A percentile compares a stretch with the other conserved stretches of the same genome.
These are phyloP conservation scores for Tribolium madens DNA, from an alignment of 1,140 invertebrate genomes.

Conservation along the genomic window DNA sequence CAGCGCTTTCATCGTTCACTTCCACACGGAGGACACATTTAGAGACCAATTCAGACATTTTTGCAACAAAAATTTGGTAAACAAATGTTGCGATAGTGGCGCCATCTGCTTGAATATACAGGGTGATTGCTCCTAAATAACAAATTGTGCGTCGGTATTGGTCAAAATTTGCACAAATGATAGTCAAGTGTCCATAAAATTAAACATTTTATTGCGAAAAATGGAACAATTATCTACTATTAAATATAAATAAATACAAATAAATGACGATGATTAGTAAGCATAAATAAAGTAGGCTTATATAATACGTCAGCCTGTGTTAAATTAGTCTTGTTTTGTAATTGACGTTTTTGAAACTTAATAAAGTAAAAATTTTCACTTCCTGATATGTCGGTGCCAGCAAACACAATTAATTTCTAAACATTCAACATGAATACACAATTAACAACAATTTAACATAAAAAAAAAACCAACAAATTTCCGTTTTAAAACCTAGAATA, in stretches of 20 bases:
- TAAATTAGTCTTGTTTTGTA: conserved; percentile 14
- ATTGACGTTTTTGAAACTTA: conserved; percentile 2
- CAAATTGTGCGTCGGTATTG: too few species aligned
- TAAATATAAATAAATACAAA: conserved; percentile 22
- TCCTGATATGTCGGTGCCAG: conserved; percentile 26
- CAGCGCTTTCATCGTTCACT: conserved; percentile 65
- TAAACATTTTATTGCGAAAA: conserved; percentile 29
- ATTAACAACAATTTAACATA: conserved; percentile 25
- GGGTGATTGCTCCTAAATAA: not conserved
- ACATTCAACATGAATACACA: conserved; percentile 30
- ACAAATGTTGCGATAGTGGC: not conserved
- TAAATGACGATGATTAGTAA: conserved; percentile 12
- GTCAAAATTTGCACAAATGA: too few species aligned
- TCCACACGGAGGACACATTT: conserved; percentile 72
- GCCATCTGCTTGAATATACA: not conserved
- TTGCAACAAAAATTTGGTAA: not conserved
- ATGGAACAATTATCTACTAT: conserved; percentile 11
- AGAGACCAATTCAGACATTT: conserved; percentile 68
- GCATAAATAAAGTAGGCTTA: conserved; percentile 30
- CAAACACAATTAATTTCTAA: conserved; percentile 28
- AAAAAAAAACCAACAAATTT: conserved; percentile 16
- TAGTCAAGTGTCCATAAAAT: not conserved
- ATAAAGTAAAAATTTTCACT: not conserved
- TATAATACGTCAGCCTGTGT: conserved; percentile 6
- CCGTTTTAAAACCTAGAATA: conserved; percentile 1